Percentiles rank a stretch among this genome's conserved stretches.
Evolutionary conservation across 2,113 vertebrate genomes (phyloP).

Genomic region (Poeciliopsis prolifica): DNA sequence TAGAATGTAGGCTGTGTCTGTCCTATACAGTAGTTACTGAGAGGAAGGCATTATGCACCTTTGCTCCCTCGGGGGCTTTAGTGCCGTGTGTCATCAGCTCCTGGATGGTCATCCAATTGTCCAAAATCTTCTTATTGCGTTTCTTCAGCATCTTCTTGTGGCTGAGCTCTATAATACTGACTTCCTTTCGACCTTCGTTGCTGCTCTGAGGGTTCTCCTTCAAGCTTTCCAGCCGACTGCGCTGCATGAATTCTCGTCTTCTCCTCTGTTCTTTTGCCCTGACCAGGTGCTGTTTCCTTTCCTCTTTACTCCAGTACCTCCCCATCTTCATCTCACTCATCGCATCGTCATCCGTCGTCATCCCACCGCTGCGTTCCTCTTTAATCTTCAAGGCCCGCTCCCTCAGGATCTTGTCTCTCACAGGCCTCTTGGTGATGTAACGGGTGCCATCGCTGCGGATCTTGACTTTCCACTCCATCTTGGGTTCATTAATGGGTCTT

Average conservation of each 20-base stretch:
- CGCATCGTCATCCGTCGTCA: slow-evolving; percentile 95
- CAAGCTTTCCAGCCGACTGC: slow-evolving; percentile 91
- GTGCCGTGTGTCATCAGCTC: slow-evolving; percentile 97
- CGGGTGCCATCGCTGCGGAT: slow-evolving; percentile 93
- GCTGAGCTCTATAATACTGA: slow-evolving; percentile 95
- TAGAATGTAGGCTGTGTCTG: slow-evolving; percentile 76
- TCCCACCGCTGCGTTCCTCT: slow-evolving; percentile 92
- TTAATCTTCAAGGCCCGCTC: slow-evolving; percentile 97
- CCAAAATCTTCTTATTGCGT: slow-evolving; percentile 97
- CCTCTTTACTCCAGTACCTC: slow-evolving; percentile 97
- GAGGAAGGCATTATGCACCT: slow-evolving; percentile 94
- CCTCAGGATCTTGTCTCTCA: slow-evolving; percentile 91
- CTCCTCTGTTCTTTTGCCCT: slow-evolving; percentile 92
- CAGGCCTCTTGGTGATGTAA: slow-evolving; percentile 96
- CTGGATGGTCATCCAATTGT: slow-evolving; percentile 99
- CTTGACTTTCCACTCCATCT: slow-evolving; percentile 99
- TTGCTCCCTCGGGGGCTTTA: slow-evolving; percentile 91
- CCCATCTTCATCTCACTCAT: slow-evolving; percentile 99
- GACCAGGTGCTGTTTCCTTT: slow-evolving; percentile 93
- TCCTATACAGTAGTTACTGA: slow-evolving; percentile 97
- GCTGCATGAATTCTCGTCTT: slow-evolving; percentile 95
- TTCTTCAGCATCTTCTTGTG: slow-evolving; percentile 99
- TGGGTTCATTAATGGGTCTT: slow-evolving; percentile 82
- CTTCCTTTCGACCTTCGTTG: slow-evolving; percentile 88
- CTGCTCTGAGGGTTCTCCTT: slow-evolving; percentile 91